Evolutionary conservation across 2,888 invertebrate species (phyloP), one percentile per base, ranked within the genome.

Genomic region (Apantesis nais): DNA sequence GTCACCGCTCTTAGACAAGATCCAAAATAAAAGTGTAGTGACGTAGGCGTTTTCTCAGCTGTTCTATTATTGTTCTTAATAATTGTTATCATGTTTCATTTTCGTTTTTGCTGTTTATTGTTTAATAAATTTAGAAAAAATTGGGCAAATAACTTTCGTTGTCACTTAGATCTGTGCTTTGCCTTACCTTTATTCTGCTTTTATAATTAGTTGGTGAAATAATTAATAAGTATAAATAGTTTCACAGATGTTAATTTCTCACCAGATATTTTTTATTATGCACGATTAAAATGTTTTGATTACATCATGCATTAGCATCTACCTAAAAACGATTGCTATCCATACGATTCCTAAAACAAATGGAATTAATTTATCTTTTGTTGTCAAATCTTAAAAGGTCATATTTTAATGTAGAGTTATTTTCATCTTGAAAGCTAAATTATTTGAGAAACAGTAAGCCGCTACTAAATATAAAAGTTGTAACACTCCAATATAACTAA

Each of bases 41-140:
- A 52, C 25, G 52, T 37, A 11, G 4, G 19, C 41, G 9, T 29
- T 25, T 58, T n/a, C 34, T 48, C 11, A 65, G 60, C 60, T 25
- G 52, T 48, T 60, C 29, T n/a, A 9, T n/a, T 48, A 52, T 48
- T 52, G 48, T n/a, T 22, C 1, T 48, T 19, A 48, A 8, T n/a
- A 39, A 64, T 65, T 61, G 37, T 48, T 14, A n/a, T 34, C 25
- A 4, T 69, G 37, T 60, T 64, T 69, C n/a, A 63, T 63, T 41
- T 55, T 55, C 41, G 39, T 58, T 34, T 5, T 48, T 19, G 22
- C 22, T 4, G 48, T 7, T 48, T 48, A 22, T 22, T 11, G n/a
- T 52, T 48, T 7, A 22, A 19, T 7, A 52, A 52, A 52, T 11
- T 19, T 48, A 7, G n/a, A 1, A 52, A n/a, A n/a, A 7, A 22